These are phyloP conservation scores for Scaptomyza cyrtandrae DNA, from an alignment of 2,888 invertebrate species.

Conservation along the genomic window DNA sequence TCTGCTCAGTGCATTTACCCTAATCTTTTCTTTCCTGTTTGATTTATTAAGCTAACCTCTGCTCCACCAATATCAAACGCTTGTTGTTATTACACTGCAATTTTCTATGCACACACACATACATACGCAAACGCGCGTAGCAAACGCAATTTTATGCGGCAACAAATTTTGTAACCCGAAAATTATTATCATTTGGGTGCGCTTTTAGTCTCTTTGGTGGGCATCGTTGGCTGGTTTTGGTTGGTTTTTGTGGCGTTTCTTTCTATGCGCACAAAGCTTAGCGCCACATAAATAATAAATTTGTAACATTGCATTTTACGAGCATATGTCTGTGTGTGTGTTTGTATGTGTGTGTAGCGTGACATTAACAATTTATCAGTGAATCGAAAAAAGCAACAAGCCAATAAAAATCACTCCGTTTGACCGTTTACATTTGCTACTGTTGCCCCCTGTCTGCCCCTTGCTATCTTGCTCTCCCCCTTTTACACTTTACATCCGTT, in stretches of 20 bases:
- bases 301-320: conserved; percentile 73
- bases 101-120: conserved; percentile 47
- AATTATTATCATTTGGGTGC: conserved; percentile 45
- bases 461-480: neutral
- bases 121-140: conserved; percentile 30
- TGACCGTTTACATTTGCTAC: conserved; percentile 70
- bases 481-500: neutral
- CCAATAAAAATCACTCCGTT: conserved; percentile 79
- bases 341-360: conserved; percentile 44
- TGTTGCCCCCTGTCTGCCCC: conserved; percentile 7
- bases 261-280: conserved; percentile 66
- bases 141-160: conserved; percentile 54
- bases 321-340: conserved; percentile 37
- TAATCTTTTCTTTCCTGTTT: conserved; percentile 13
- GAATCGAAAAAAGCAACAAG: conserved; percentile 78
- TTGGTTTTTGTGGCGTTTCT: neutral
- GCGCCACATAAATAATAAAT: conserved; percentile 78
- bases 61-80: neutral
- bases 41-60: conserved; percentile 47
- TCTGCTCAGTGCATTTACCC: neutral
- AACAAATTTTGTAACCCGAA: conserved; percentile 45
- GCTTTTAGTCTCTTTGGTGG: conserved; percentile 12
- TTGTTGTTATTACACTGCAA: conserved; percentile 30
- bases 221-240: conserved; percentile 4
- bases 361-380: conserved; percentile 78